A percentile compares a stretch with the other conserved stretches of the same genome.
phyloP scores from a whole-genome alignment of 2,797 vertebrate genomes.

The Phrynocephalus guinanensis region DNA sequence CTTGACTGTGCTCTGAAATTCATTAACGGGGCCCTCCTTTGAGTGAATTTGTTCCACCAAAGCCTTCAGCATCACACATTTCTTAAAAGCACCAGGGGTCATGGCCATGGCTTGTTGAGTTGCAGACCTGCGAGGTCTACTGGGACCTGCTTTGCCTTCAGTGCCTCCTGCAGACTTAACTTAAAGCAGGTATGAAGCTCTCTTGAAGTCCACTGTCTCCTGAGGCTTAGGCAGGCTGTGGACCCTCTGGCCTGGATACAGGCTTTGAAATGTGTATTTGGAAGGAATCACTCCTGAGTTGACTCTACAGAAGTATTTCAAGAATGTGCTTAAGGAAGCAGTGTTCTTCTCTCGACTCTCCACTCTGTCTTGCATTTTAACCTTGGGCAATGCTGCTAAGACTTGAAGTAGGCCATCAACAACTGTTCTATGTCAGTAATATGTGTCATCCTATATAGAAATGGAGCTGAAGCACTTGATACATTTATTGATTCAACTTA shows the following conservation, averaged over 20 bases:
- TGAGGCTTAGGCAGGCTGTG: not conserved
- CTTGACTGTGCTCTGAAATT: not conserved
- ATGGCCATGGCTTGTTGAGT: conserved; percentile 53
- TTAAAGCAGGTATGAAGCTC: fast-evolving
- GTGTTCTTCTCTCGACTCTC: not conserved
- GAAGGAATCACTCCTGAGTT: fast-evolving
- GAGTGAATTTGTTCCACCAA: conserved; percentile 32
- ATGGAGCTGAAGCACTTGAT: not conserved
- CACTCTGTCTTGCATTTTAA: conserved; percentile 40
- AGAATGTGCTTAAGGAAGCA: not conserved
- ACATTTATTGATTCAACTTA: not conserved
- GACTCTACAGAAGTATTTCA: conserved; percentile 17
- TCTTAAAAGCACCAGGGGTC: conserved; percentile 27
- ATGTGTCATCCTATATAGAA: not conserved
- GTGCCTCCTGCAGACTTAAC: not conserved
- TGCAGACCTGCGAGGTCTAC: conserved; percentile 1
- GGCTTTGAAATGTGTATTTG: fast-evolving
- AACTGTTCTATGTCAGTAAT: conserved; percentile 59
- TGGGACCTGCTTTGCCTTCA: not conserved
- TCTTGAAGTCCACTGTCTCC: fast-evolving
- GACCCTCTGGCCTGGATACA: not conserved
- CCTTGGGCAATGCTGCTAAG: conserved; percentile 48
- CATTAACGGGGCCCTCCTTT: conserved; percentile 43
- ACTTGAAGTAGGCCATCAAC: conserved; percentile 25
- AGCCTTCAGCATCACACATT: conserved; percentile 28